Conservation (phyloP, 1,140 invertebrate genomes). For the Scaptodrosophila lebanonensis region DNA sequence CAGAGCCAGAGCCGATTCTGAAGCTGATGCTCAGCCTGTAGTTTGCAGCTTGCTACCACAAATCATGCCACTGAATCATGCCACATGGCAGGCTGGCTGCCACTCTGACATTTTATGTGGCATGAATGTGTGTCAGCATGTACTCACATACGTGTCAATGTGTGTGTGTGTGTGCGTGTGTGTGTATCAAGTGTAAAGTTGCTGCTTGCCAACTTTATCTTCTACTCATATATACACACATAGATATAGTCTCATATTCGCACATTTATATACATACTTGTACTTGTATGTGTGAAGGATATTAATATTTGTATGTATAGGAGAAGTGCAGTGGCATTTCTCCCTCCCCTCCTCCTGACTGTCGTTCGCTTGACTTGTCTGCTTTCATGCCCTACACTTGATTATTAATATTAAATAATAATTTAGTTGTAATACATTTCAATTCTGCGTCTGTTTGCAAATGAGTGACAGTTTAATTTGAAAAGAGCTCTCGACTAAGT, state of each 20-base stretch:
- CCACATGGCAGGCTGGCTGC: too few species aligned
- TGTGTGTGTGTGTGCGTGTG: too few species aligned
- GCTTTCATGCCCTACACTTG: conserved; percentile 7
- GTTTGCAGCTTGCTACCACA: too few species aligned
- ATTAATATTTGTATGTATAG: conserved; percentile 70
- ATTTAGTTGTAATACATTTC: conserved; percentile 71
- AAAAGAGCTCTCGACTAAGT: conserved; percentile 10
- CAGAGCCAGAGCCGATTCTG: conserved; percentile 51
- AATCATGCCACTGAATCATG: conserved; percentile 31
- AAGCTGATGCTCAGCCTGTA: too few species aligned
- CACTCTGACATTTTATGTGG: neutral
- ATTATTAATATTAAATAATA: conserved; percentile 67
- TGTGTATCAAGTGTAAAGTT: too few species aligned
- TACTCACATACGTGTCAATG: too few species aligned
- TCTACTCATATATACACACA: too few species aligned
- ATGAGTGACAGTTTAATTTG: conserved; percentile 67
- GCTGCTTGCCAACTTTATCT: too few species aligned
- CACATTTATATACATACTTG: too few species aligned
- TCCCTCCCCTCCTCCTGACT: too few species aligned
- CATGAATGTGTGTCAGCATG: neutral
- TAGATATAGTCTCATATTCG: too few species aligned
- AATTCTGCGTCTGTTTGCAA: conserved; percentile 54
- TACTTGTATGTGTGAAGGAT: too few species aligned
- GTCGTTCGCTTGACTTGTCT: conserved; percentile 49
- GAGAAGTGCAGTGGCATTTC: conserved; percentile 65